A percentile compares a stretch with the other conserved stretches of the same genome.
These are phyloP conservation scores for Cebidichthys violaceus DNA, from an alignment of 2,113 vertebrate species.

Conservation along the genomic window DNA sequence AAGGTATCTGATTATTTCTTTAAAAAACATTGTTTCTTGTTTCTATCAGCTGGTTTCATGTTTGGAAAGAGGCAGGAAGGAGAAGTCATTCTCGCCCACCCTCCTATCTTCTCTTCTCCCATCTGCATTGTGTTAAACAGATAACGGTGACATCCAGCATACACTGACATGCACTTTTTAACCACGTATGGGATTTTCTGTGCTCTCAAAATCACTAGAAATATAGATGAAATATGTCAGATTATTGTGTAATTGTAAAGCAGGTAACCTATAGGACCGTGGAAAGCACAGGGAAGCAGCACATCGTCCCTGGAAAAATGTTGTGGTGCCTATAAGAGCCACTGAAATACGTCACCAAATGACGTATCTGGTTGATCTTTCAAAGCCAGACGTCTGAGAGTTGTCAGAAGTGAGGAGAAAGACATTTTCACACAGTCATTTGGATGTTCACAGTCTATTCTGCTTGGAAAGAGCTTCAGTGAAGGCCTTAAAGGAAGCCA, in stretches of 20 bases:
- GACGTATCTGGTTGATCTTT: conserved; percentile 17
- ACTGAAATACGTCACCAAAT: conserved; percentile 65
- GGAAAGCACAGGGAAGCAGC: not conserved
- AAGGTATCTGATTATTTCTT: not conserved
- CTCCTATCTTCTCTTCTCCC: not conserved
- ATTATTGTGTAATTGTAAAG: conserved; percentile 63
- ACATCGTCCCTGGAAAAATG: not conserved
- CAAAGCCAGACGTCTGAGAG: conserved; percentile 25
- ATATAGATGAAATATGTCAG: conserved; percentile 65
- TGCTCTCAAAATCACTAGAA: conserved; percentile 19
- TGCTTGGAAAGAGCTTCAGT: conserved; percentile 1
- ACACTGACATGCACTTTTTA: conserved; percentile 35
- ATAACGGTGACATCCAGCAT: conserved; percentile 43
- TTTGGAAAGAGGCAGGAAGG: conserved; percentile 1
- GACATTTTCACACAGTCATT: conserved; percentile 16
- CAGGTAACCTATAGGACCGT: not conserved
- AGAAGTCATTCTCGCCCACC: conserved; percentile 17
- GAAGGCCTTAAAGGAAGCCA: not conserved
- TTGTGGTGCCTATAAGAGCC: conserved; percentile 24
- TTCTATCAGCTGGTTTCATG: not conserved
- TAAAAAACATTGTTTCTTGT: not conserved
- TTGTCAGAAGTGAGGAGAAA: conserved; percentile 6
- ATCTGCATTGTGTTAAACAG: conserved; percentile 59
- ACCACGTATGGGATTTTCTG: conserved; percentile 41
- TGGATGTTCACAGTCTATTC: not conserved